These are phyloP conservation scores for Hydrolagus affinis DNA, from an alignment of 2,113 vertebrate species.

Conservation along the genomic window DNA sequence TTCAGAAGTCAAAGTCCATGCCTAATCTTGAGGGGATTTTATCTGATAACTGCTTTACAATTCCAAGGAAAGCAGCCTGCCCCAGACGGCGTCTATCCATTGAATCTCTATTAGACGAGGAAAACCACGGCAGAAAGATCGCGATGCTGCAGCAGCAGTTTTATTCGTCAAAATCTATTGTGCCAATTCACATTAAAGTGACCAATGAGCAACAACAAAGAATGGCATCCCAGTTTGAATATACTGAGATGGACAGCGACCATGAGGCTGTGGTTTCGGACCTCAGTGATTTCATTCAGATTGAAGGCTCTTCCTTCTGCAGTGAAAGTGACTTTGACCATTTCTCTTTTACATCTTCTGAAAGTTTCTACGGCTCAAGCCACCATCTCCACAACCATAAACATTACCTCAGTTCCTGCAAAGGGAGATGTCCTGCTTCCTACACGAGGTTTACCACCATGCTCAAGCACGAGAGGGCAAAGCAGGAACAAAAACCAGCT, in stretches of 20 bases:
- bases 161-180: slow-evolving; percentile 58
- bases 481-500: slow-evolving; percentile 62
- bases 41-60: slow-evolving; percentile 64
- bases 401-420: slow-evolving; percentile 87
- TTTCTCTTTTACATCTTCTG: slow-evolving; percentile 85
- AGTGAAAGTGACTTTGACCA: slow-evolving; percentile 95
- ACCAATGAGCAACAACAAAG: slow-evolving; percentile 59
- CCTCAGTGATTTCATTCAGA: slow-evolving; percentile 80
- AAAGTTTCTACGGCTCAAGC: slow-evolving; percentile 78
- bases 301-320: slow-evolving; percentile 91
- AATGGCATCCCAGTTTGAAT: slow-evolving; percentile 53
- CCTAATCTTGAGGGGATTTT: slow-evolving; percentile 76
- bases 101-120: slow-evolving; percentile 82
- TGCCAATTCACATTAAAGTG: slow-evolving; percentile 73
- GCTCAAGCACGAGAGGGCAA: slow-evolving; percentile 84
- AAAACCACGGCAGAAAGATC: slow-evolving; percentile 54
- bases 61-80: slow-evolving; percentile 68
- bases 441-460: slow-evolving; percentile 94
- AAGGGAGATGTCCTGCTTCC: slow-evolving; percentile 86
- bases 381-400: slow-evolving; percentile 73
- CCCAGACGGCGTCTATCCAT: slow-evolving; percentile 81
- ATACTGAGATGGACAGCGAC: slow-evolving; percentile 73
- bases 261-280: slow-evolving; percentile 80
- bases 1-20: slow-evolving; percentile 92
- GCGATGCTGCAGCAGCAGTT: slow-evolving; percentile 53